These are phyloP conservation scores for Ascidia mentula DNA, from an alignment of 23 tunicate genomes.

Conservation along the genomic window DNA sequence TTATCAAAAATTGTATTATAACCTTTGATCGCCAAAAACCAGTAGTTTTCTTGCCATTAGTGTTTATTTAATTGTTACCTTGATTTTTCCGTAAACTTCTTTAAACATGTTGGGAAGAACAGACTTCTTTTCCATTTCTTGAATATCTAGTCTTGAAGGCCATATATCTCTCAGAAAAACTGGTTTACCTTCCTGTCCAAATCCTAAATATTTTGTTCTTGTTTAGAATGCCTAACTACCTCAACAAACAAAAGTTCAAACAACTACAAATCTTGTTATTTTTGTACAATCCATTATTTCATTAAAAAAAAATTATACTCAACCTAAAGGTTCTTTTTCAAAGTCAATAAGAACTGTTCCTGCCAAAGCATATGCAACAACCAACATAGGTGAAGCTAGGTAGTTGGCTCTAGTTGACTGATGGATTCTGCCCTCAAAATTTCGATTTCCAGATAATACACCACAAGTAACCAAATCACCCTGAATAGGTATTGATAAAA, in stretches of 20 bases:
- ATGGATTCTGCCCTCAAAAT: constrained; percentile 97
- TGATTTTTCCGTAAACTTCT: constrained; percentile 82
- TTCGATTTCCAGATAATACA: constrained; percentile 92
- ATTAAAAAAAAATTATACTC: too few relatives aligned
- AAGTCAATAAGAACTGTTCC: constrained; percentile 90
- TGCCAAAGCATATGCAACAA: constrained; percentile 95
- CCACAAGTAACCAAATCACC: constrained; percentile 93
- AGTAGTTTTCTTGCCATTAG: not conserved
- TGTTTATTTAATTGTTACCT: constrained; percentile 26
- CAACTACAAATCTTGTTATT: too few relatives aligned
- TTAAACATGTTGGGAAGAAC: constrained; percentile 91
- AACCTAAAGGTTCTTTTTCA: constrained; percentile 88
- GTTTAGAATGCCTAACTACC: too few relatives aligned
- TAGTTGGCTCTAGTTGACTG: constrained; percentile 93
- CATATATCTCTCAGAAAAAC: constrained; percentile 86
- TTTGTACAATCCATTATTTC: too few relatives aligned
- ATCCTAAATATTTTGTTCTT: constrained; percentile 38
- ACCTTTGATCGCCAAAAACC: too few relatives aligned
- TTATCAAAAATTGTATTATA: too few relatives aligned
- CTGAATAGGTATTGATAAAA: too few relatives aligned
- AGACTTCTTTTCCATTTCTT: constrained; percentile 73
- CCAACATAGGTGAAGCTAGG: constrained; percentile 97
- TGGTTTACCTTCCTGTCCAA: constrained; percentile 58
- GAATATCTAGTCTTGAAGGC: constrained; percentile 77
- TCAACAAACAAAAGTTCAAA: too few relatives aligned